These are phyloP conservation scores for Dolichoris vasculosae DNA, from an alignment of 1,140 invertebrate species.

Conservation along the genomic window DNA sequence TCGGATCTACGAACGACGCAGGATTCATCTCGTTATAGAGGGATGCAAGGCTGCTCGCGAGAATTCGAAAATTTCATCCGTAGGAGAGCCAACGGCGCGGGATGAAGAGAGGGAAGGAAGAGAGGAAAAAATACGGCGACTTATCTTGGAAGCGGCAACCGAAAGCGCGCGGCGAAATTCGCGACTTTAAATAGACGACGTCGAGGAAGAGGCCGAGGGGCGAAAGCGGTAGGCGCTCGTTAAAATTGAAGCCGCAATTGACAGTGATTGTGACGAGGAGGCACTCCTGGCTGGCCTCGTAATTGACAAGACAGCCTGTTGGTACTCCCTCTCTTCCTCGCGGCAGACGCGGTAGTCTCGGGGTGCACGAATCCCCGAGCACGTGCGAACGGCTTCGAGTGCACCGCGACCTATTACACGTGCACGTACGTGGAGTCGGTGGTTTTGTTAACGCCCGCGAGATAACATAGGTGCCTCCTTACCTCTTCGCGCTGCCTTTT, in stretches of 20 bases:
- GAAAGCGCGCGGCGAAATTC: conserved; percentile 3
- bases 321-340: not conserved
- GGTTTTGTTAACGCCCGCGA: not conserved
- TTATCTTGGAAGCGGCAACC: not conserved
- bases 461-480: not conserved
- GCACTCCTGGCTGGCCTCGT: conserved; percentile 41
- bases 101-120: not conserved
- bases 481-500: not conserved
- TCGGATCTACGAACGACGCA: too few species aligned
- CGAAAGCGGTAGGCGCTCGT: conserved; percentile 39
- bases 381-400: not conserved
- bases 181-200: conserved; percentile 14
- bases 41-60: too few species aligned
- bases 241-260: conserved; percentile 57
- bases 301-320: conserved; percentile 56
- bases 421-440: not conserved
- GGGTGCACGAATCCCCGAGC: not conserved
- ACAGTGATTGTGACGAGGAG: conserved; percentile 57
- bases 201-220: not conserved
- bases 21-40: not conserved
- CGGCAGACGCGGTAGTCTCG: not conserved
- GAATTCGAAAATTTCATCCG: not conserved
- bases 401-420: not conserved
- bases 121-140: not conserved
- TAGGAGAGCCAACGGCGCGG: not conserved